A percentile compares a stretch with the other conserved stretches of the same genome.
phyloP scores from a whole-genome alignment of 1,140 invertebrate genomes.

The Hydropsyche tenuis region DNA sequence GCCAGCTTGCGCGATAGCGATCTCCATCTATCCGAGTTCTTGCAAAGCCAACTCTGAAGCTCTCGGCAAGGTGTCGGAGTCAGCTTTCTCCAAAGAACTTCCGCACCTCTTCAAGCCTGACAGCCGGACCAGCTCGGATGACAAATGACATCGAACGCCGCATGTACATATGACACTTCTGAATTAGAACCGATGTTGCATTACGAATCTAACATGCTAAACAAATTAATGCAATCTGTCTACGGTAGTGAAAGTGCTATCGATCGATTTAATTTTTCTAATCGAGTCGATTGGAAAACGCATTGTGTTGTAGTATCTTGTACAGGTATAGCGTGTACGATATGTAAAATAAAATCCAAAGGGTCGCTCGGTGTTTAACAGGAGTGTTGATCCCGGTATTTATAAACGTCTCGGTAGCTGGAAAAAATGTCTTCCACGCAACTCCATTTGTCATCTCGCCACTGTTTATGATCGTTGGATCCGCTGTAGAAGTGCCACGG shows the following conservation, averaged over 20 bases:
- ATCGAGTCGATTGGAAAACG: background rate
- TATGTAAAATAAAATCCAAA: background rate
- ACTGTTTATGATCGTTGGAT: constrained; percentile 35
- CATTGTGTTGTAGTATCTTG: background rate
- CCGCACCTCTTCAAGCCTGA: constrained; percentile 32
- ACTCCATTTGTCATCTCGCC: constrained; percentile 38
- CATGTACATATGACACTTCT: background rate
- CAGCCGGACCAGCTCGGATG: constrained; percentile 11
- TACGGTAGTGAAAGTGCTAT: too few species aligned
- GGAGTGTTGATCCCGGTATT: constrained; percentile 33
- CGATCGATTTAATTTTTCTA: too few species aligned
- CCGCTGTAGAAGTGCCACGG: constrained; percentile 1
- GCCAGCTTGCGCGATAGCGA: constrained; percentile 3
- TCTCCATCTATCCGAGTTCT: constrained; percentile 28
- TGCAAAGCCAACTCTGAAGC: background rate
- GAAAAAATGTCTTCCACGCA: constrained; percentile 39
- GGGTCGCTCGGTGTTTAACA: background rate
- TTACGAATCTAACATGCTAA: too few species aligned
- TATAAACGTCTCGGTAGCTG: constrained; percentile 37
- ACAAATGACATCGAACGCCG: constrained; percentile 1
- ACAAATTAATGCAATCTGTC: too few species aligned
- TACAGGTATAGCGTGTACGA: background rate
- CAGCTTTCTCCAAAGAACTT: constrained; percentile 47
- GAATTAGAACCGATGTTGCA: too few species aligned
- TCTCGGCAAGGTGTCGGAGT: constrained; percentile 40